Conservation (phyloP, 1,140 invertebrate species). For the Scaptodrosophila lebanonensis region DNA sequence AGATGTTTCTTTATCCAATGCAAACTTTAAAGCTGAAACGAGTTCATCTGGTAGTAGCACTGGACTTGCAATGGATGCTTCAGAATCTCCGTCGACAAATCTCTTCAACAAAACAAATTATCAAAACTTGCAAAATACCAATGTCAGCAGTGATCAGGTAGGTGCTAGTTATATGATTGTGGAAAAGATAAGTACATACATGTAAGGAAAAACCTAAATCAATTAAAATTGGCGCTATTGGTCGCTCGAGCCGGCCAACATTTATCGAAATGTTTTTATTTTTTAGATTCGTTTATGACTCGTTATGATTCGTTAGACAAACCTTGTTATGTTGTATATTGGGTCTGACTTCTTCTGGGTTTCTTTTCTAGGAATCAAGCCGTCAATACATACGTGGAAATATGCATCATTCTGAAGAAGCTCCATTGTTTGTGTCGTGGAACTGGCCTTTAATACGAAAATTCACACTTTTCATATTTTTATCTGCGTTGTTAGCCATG, state of each 20-base stretch:
- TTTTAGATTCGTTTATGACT: background rate
- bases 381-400: conserved; percentile 79
- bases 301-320: background rate
- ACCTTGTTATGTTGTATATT: background rate
- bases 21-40: conserved; percentile 53
- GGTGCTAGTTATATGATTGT: conserved; percentile 3
- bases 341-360: background rate
- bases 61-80: conserved; percentile 66
- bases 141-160: conserved; percentile 65
- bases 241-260: background rate
- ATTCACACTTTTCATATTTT: conserved; percentile 83
- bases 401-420: conserved; percentile 58
- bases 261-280: background rate
- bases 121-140: conserved; percentile 77
- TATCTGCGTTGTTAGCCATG: conserved; percentile 83
- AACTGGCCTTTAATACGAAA: conserved; percentile 88
- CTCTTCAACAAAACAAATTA: conserved; percentile 78
- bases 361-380: conserved; percentile 77
- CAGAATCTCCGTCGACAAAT: conserved; percentile 77
- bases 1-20: conserved; percentile 59
- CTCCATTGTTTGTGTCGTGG: conserved; percentile 85
- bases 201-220: too few species aligned
- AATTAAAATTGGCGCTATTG: background rate
- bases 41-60: conserved; percentile 77
- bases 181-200: too few species aligned